Conservation (phyloP, 2,797 vertebrate species). For the Liparis tanakae region DNA sequence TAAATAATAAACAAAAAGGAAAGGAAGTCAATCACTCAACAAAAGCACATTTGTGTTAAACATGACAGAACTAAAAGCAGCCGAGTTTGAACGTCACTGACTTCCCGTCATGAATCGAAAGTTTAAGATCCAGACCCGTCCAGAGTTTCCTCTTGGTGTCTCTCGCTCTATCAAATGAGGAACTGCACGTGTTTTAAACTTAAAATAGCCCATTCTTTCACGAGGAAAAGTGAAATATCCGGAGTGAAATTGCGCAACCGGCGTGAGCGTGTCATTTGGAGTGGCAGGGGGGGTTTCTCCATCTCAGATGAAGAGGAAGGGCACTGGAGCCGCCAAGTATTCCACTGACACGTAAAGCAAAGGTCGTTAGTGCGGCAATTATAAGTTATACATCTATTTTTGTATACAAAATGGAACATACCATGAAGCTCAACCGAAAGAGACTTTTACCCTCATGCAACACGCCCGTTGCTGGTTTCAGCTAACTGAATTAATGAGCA, state of each 20-base stretch:
- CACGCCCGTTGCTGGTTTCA: background rate
- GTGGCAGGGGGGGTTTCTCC: constrained; percentile 16
- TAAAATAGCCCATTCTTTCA: constrained; percentile 37
- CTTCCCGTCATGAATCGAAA: constrained; percentile 35
- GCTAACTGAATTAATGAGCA: constrained; percentile 4
- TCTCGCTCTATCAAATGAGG: constrained; percentile 48
- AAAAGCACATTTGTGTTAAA: background rate
- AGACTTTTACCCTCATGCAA: constrained; percentile 15
- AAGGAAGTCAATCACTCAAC: background rate
- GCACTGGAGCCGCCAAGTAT: background rate
- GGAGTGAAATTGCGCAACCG: constrained; percentile 42
- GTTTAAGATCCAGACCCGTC: constrained; percentile 8
- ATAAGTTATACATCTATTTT: background rate
- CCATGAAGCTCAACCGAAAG: constrained; percentile 12
- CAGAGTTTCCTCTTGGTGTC: constrained; percentile 13
- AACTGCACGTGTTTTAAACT: constrained; percentile 40
- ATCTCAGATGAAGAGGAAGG: constrained; percentile 10
- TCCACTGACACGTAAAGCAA: background rate
- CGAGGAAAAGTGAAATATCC: constrained; percentile 9
- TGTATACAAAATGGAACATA: background rate
- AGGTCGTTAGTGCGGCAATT: background rate
- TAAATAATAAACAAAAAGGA: background rate
- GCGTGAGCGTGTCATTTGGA: background rate
- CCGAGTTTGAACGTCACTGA: background rate
- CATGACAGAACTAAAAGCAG: constrained; percentile 19